phyloP scores from a whole-genome alignment of 2,797 vertebrate genomes.

The Brachymystax lenok region DNA sequence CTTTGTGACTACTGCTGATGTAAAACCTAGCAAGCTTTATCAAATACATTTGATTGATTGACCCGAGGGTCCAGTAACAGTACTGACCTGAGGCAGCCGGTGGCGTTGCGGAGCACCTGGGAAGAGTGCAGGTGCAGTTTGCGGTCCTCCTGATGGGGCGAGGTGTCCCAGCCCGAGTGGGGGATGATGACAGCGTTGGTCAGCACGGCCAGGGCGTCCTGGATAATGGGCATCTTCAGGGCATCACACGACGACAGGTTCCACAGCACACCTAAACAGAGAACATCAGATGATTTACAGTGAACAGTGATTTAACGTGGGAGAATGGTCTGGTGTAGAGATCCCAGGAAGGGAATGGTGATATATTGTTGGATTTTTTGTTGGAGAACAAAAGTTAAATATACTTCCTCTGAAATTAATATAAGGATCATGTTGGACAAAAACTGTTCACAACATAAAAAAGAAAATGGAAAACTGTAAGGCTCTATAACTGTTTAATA shows the following conservation, averaged over 20 bases:
- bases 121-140: slow-evolving; percentile 97
- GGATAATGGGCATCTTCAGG: slow-evolving; percentile 99
- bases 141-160: slow-evolving; percentile 90
- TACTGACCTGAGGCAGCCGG: slow-evolving; percentile 92
- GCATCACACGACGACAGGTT: slow-evolving; percentile 98
- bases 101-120: slow-evolving; percentile 98
- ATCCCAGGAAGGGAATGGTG: background rate
- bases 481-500: background rate
- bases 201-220: slow-evolving; percentile 95
- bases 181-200: slow-evolving; percentile 98
- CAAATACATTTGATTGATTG: background rate
- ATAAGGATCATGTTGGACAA: no score
- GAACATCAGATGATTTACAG: no score
- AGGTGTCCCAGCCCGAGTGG: slow-evolving; percentile 95
- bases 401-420: no score
- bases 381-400: no score
- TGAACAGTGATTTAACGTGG: background rate
- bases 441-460: no score
- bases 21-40: background rate
- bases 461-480: no score
- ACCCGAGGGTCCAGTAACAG: background rate
- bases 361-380: background rate
- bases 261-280: slow-evolving; percentile 90
- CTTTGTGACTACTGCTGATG: no score
- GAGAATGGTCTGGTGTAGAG: background rate